Evolutionary conservation across 2,797 vertebrate genomes (phyloP), one percentile per base, ranked within the genome.

Genomic region (Decapterus maruadsi): DNA sequence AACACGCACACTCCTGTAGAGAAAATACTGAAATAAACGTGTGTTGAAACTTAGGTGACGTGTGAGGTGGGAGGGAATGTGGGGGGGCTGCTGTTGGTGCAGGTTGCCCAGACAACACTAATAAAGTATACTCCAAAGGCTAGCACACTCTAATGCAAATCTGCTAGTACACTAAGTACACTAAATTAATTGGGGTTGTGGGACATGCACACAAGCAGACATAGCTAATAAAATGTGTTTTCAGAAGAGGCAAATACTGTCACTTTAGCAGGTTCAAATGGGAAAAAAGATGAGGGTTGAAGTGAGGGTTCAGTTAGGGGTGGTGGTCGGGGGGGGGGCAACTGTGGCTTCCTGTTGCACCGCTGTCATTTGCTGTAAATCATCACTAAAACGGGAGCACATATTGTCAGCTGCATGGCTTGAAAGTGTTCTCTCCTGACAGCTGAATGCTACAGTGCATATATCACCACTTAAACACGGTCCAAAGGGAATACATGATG

Each of bases 131-230:
- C 80, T 78, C 72, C 46, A 68, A 89, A 79, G 74, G 74, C 62
- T 55, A 66, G 56, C 36, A 8, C 57, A 50, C 76, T 68, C 68
- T 64, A 76, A 87, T 82, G 81, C 79, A 91, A 90, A 92, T 84
- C 63, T 77, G 77, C 73, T 82, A 81, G 86, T 84, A 26, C 26
- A 26, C 26, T 90, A 89, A 84, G 81, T 68, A 68, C 58, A 81
- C 77, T 66, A 80, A 90, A 93, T 87, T 83, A 91, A 92, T 85
- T 81, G 68, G 68, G 83, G 86, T 77, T 73, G 83, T 84, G 83
- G 81, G 87, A 82, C 77, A 77, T 78, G 67, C 79, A 76, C 82
- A 89, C 82, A 86, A 77, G 71, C 71, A 83, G 83, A 86, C 67
- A 40, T 48, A n/a, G 81, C 74, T 87, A 90, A 92, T 84, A 85